Base-by-base conservation (phyloP, 2,888 invertebrate genomes). In the Gryllus longicercus region DNA sequence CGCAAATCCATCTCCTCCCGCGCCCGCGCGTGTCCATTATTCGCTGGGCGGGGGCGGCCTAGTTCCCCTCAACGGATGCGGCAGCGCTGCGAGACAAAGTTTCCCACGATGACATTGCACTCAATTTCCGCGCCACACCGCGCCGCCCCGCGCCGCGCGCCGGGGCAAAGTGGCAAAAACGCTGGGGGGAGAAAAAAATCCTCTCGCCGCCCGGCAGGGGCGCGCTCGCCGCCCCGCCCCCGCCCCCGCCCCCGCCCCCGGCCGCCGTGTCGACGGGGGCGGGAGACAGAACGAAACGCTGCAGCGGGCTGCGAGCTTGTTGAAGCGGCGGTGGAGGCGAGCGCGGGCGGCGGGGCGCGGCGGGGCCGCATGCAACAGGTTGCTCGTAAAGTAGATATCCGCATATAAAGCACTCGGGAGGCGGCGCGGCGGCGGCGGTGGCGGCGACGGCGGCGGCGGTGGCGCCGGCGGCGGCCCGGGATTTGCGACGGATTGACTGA, bases 341-440 rank as follows among this genome's bases (percentile, higher is more conserved):
- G 38, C 38, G 8, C 38, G 38, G 38, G 38, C 82, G 84, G 84
- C 83, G 82, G 83, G 82, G 81, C 81, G 83, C 81, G 82, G 80
- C 78, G 82, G 81, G 81, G 81, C 79, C 79, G 79, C 81, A 81
- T 79, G 86, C 88, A 88, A 88, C 88, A 88, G 88, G 88, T 88
- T 87, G 88, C 87, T 86, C 88, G 87, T 88, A 88, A 88, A 88
- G 87, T 87, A 88, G 88, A 88, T 88, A 88, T 88, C 88, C 88
- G 88, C 88, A 88, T 88, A 88, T 88, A 82, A 82, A 82, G 82
- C 82, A 82, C 79, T 76, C 79, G 76, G 76, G 78, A 77, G 77
- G 80, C 50, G 75, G 38, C n/a, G 80, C 51, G 50, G 76, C n/a
- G 63, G 16, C 16, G n/a, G 63, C 14, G 63, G 16, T 8, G 63